A percentile compares a stretch with the other conserved stretches of the same genome.
Conservation (phyloP, 2,888 invertebrate genomes). For the Mesorhabditis belari region DNA sequence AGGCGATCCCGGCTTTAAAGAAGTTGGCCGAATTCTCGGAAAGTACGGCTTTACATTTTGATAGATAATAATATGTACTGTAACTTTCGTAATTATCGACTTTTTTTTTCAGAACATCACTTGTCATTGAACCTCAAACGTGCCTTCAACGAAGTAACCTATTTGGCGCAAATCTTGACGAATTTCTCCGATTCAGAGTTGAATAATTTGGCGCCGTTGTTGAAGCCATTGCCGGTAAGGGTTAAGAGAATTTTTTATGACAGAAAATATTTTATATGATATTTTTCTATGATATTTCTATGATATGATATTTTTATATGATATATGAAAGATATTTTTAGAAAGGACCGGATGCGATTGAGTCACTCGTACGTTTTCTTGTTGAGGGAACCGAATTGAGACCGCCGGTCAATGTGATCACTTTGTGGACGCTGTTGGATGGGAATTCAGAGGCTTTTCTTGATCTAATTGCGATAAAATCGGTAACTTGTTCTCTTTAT, state of each 20-base stretch:
- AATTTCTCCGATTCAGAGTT: neutral
- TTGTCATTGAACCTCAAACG: neutral
- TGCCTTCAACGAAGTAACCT: neutral
- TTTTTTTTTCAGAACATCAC: neutral
- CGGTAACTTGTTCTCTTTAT: conserved; percentile 7
- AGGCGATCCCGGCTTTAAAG: conserved; percentile 10
- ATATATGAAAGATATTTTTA: conserved; percentile 2
- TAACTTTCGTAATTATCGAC: too few species aligned
- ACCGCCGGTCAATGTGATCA: conserved; percentile 15
- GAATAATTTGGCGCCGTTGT: neutral
- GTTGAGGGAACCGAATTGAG: conserved; percentile 17
- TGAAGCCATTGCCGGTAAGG: neutral
- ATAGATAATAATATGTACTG: too few species aligned
- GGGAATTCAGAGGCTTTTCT: conserved; percentile 17
- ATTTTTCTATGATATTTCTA: too few species aligned
- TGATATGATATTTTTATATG: neutral
- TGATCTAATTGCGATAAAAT: conserved; percentile 21
- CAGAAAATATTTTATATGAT: too few species aligned
- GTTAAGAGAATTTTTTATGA: neutral
- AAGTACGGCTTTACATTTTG: too few species aligned
- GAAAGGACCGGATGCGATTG: conserved; percentile 17
- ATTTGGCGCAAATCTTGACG: neutral
- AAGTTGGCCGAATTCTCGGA: conserved; percentile 13
- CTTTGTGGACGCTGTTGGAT: conserved; percentile 10
- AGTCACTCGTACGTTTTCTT: conserved; percentile 12